A percentile compares a stretch with the other conserved stretches of the same genome.
Evolutionary conservation across 2,888 invertebrate genomes (phyloP).

Genomic region (Phyllotreta striolata): DNA sequence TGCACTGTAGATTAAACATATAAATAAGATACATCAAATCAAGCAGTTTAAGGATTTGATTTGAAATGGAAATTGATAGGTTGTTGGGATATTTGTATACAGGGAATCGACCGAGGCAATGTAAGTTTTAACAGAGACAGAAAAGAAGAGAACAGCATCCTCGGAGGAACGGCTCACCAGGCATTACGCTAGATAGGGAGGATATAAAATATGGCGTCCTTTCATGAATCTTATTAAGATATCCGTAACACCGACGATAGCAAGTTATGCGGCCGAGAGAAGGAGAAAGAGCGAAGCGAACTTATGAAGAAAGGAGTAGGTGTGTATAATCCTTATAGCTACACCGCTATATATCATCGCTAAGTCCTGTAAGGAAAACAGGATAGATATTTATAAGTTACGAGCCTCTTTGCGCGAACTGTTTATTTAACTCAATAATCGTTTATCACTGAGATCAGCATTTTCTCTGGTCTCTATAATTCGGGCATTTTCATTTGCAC

Average conservation of each 20-base stretch:
- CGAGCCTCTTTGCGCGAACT: constrained; percentile 58
- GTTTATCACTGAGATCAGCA: constrained; percentile 59
- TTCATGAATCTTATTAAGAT: constrained; percentile 86
- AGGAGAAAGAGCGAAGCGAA: constrained; percentile 53
- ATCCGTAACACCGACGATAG: constrained; percentile 69
- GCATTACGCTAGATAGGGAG: constrained; percentile 64
- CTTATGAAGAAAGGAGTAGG: constrained; percentile 65
- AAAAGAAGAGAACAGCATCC: constrained; percentile 34
- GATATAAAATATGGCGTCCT: constrained; percentile 84
- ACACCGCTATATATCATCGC: constrained; percentile 63
- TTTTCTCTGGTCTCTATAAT: constrained; percentile 31
- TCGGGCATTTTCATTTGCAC: too few species aligned
- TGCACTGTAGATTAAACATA: too few species aligned
- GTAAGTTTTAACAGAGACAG: constrained; percentile 24
- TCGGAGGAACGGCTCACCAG: constrained; percentile 53
- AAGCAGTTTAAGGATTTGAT: too few species aligned
- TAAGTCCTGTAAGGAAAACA: constrained; percentile 64
- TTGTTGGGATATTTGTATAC: constrained; percentile 54
- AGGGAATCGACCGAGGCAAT: constrained; percentile 46
- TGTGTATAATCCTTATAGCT: constrained; percentile 65
- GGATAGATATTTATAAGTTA: constrained; percentile 64
- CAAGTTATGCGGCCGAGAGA: constrained; percentile 56
- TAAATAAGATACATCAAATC: too few species aligned
- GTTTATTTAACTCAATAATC: constrained; percentile 63
- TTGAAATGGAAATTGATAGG: too few species aligned